Conservation (phyloP, 2,113 vertebrate species). For the Cynoglossus semilaevis region DNA sequence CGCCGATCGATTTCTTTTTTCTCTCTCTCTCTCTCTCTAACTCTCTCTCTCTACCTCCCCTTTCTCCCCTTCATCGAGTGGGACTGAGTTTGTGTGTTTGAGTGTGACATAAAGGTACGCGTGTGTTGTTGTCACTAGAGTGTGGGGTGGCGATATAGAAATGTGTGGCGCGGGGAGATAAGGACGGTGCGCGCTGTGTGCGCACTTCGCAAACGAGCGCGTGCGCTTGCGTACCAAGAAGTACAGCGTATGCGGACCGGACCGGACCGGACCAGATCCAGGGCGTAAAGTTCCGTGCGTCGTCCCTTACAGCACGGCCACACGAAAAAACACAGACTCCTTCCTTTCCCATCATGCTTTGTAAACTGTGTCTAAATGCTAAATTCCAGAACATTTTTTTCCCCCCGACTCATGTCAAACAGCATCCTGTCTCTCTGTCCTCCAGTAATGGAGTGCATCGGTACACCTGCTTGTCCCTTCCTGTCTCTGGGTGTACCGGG, state of each 20-base stretch:
- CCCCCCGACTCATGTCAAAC: constrained; percentile 54
- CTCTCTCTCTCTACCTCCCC: constrained; percentile 66
- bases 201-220: not conserved
- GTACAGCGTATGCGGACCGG: constrained; percentile 55
- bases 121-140: constrained; percentile 35
- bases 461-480: constrained; percentile 3
- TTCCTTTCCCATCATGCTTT: constrained; percentile 71
- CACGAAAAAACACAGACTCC: not conserved
- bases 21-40: constrained; percentile 52
- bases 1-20: constrained; percentile 88
- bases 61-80: constrained; percentile 77
- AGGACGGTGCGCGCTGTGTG: constrained; percentile 25
- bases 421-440: constrained; percentile 67
- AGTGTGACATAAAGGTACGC: constrained; percentile 30
- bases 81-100: constrained; percentile 71
- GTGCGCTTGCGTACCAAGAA: constrained; percentile 1
- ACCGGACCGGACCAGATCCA: constrained; percentile 26
- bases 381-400: constrained; percentile 81
- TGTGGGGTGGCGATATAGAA: constrained; percentile 36
- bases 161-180: no score
- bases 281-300: constrained; percentile 68
- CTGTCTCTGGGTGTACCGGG: not conserved
- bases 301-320: constrained; percentile 27
- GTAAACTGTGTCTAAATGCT: constrained; percentile 84
- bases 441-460: constrained; percentile 59